phyloP scores from a whole-genome alignment of 2,113 vertebrate species.

The Oplegnathus fasciatus region DNA sequence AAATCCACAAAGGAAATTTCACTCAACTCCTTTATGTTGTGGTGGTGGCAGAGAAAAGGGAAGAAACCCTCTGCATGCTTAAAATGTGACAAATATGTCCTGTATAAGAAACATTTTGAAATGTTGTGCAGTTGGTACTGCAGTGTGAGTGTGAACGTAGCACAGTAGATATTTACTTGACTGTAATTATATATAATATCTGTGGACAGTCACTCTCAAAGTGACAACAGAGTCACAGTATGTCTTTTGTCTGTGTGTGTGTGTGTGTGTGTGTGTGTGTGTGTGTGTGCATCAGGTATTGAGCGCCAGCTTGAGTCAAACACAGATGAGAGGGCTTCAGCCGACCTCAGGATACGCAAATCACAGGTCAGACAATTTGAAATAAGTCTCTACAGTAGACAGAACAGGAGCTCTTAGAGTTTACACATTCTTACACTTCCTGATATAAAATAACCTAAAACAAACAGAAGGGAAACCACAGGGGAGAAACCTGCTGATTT shows the following conservation, averaged over 20 bases:
- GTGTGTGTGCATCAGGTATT: slow-evolving; percentile 70
- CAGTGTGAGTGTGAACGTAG: too few species aligned
- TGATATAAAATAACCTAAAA: neutral
- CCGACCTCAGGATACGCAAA: slow-evolving; percentile 94
- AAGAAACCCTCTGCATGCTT: too few species aligned
- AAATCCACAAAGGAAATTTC: neutral
- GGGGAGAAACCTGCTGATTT: neutral
- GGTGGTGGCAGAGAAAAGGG: neutral
- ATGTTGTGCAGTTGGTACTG: too few species aligned
- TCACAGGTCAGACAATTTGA: slow-evolving; percentile 87
- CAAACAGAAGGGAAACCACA: neutral
- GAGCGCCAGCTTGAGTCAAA: slow-evolving; percentile 83
- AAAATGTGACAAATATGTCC: too few species aligned
- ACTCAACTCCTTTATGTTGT: neutral
- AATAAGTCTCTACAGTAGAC: neutral
- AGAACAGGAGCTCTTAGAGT: neutral
- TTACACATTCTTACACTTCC: neutral
- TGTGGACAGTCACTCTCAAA: neutral
- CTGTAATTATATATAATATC: too few species aligned
- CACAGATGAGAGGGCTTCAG: slow-evolving; percentile 87
- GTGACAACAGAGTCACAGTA: neutral
- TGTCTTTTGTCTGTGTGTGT: neutral
- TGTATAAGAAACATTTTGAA: too few species aligned
- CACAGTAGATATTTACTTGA: too few species aligned
- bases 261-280: slow-evolving; percentile 15